Percentiles rank a stretch among this genome's conserved stretches.
phyloP scores from a whole-genome alignment of 2,888 invertebrate genomes.

The Nomada fabriciana region DNA sequence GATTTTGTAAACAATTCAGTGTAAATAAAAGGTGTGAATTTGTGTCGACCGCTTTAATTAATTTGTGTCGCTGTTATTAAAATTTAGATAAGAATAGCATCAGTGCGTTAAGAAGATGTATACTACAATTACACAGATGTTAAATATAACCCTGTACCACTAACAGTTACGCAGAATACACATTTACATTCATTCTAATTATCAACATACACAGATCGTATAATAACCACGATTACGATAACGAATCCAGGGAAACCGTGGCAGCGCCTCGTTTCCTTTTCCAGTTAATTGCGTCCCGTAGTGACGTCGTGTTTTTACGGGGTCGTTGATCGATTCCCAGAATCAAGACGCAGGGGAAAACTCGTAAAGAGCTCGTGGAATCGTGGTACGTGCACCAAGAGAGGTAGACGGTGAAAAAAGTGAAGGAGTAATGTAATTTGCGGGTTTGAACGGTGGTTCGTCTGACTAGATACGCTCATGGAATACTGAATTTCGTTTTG shows the following conservation, averaged over 20 bases:
- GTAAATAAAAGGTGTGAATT: no score
- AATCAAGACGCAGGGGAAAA: slow-evolving; percentile 44
- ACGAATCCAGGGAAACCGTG: slow-evolving; percentile 37
- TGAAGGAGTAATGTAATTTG: slow-evolving; percentile 38
- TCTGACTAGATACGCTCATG: slow-evolving; percentile 1
- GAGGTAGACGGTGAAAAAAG: slow-evolving; percentile 19
- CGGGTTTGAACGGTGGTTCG: slow-evolving; percentile 21
- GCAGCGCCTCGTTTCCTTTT: slow-evolving; percentile 53
- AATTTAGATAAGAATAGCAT: no score
- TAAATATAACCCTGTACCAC: no score
- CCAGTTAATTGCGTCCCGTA: slow-evolving; percentile 46
- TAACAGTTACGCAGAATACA: no score
- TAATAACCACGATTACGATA: slow-evolving; percentile 16
- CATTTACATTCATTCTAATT: neutral
- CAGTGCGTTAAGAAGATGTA: no score
- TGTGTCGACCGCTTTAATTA: no score
- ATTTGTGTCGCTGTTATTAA: no score
- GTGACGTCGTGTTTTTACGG: slow-evolving; percentile 35
- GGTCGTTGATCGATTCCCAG: slow-evolving; percentile 35
- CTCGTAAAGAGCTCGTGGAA: slow-evolving; percentile 11
- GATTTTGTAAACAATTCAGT: no score
- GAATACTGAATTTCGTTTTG: slow-evolving; percentile 8
- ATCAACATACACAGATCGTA: neutral
- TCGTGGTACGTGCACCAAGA: slow-evolving; percentile 6
- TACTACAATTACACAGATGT: no score